Base-by-base conservation (phyloP, 2,113 vertebrate genomes). In the Synodontis membranacea region DNA sequence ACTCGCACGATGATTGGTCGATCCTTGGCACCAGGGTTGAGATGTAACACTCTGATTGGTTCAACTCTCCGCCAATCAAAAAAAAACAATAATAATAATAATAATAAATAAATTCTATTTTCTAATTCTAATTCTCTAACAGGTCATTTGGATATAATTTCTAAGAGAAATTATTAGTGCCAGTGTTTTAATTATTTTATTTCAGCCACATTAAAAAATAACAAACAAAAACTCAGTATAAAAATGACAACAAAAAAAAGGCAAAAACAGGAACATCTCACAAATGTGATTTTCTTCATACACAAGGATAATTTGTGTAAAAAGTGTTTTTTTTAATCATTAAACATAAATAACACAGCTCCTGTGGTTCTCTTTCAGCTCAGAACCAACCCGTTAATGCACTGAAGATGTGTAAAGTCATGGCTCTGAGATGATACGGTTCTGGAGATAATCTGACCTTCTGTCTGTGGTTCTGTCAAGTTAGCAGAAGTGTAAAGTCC, bases 1-100 rank as follows among this genome's bases (percentile, higher is more conserved):
- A 88, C 31, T 80, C 86, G 50, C 28, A 34, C 31, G 86, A 2
- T 87, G 76, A 92, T 91, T 94, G 92, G 93, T 79, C 58, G 23
- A 39, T 0, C 23, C 8, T 21, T 7, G 5, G 9, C 10, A 86
- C 42, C n/a, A 46, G 3, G 50, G 86, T 88, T 85, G 90, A 85
- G 81, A 91, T 91, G 92, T 87, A 89, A 93, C 5, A 1, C 1
- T 17, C 9, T 82, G 39, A 90, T 91, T 92, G 89, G 86, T 31
- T 50, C 6, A 78, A 12, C 2, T 0, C 4, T 39, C 56, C 66
- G 88, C 85, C 89, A 83, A 81, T 92, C 88, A 83, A 25, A 68
- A 34, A n/a, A 2, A 5, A 42, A 5, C 52, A 3, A n/a, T n/a
- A n/a, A n/a, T n/a, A n/a, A n/a, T n/a, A n/a, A n/a, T n/a, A n/a